A percentile compares a stretch with the other conserved stretches of the same genome.
phyloP scores from a whole-genome alignment of 2,113 vertebrate species.

The Triplophysa siluroides region DNA sequence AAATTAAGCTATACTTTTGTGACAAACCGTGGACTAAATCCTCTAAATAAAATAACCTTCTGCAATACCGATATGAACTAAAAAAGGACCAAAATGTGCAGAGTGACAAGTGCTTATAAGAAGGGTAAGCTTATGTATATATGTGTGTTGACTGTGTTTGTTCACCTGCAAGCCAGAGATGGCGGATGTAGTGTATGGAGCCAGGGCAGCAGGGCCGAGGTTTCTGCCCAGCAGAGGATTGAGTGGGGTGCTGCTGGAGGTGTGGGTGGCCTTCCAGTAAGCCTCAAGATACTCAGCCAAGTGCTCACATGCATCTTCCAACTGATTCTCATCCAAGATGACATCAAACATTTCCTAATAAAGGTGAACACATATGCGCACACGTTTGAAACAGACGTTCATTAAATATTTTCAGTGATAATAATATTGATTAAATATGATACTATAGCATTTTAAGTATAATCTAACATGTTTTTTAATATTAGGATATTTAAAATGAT shows the following conservation, averaged over 20 bases:
- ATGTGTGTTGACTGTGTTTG: background rate
- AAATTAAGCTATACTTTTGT: too few species aligned
- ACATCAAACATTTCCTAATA: slow-evolving; percentile 93
- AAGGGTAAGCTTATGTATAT: slow-evolving; percentile 12
- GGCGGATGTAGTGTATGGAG: slow-evolving; percentile 85
- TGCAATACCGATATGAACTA: background rate
- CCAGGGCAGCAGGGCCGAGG: slow-evolving; percentile 87
- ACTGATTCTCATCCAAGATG: slow-evolving; percentile 93
- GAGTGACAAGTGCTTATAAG: background rate
- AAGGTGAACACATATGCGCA: background rate
- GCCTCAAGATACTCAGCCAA: slow-evolving; percentile 91
- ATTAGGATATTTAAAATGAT: background rate
- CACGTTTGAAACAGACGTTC: slow-evolving; percentile 24
- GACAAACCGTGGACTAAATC: too few species aligned
- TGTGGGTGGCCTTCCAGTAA: slow-evolving; percentile 98
- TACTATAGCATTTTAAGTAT: background rate
- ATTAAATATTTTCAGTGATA: background rate
- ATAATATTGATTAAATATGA: background rate
- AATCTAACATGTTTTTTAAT: background rate
- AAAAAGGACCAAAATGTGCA: background rate
- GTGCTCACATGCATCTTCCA: slow-evolving; percentile 92
- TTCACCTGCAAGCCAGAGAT: slow-evolving; percentile 95
- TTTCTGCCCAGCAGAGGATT: slow-evolving; percentile 93
- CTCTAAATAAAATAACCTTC: too few species aligned
- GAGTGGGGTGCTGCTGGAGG: slow-evolving; percentile 90